A percentile compares a stretch with the other conserved stretches of the same genome.
phyloP scores from a whole-genome alignment of 2,888 invertebrate species.

The Trissonchulus latispiculum region DNA sequence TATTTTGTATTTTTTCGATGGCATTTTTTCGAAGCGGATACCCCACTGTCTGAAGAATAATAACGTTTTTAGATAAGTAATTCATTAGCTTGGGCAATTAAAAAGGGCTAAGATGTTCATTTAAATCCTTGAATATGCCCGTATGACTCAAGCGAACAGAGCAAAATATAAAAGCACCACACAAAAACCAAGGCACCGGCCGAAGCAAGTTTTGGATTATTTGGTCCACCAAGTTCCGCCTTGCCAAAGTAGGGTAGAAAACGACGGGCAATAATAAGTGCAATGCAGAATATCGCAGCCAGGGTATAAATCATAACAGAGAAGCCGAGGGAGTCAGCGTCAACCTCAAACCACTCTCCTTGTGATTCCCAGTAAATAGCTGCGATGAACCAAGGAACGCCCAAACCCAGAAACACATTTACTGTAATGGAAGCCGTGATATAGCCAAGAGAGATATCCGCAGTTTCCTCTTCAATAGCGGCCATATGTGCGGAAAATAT shows the following conservation, averaged over 20 bases:
- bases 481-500: slow-evolving; percentile 55
- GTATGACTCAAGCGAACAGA: slow-evolving; percentile 46
- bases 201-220: slow-evolving; percentile 44
- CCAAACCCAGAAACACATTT: slow-evolving; percentile 57
- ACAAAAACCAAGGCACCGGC: slow-evolving; percentile 46
- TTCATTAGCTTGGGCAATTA: no score
- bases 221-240: slow-evolving; percentile 53
- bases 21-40: no score
- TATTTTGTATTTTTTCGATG: no score
- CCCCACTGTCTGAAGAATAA: no score
- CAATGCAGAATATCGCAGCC: slow-evolving; percentile 49
- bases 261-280: slow-evolving; percentile 49
- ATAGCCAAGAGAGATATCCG: slow-evolving; percentile 56
- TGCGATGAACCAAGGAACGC: slow-evolving; percentile 55
- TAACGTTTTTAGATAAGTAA: no score
- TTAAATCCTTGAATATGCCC: slow-evolving; percentile 19
- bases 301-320: slow-evolving; percentile 53
- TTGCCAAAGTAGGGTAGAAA: slow-evolving; percentile 49
- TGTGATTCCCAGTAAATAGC: slow-evolving; percentile 50
- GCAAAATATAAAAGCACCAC: slow-evolving; percentile 51
- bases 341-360: slow-evolving; percentile 46
- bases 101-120: no score
- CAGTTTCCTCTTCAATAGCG: slow-evolving; percentile 52
- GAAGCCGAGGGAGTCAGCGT: slow-evolving; percentile 47
- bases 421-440: slow-evolving; percentile 58